A percentile compares a stretch with the other conserved stretches of the same genome.
phyloP scores from a whole-genome alignment of 2,113 vertebrate species.

The Salvelinus sp. region DNA sequence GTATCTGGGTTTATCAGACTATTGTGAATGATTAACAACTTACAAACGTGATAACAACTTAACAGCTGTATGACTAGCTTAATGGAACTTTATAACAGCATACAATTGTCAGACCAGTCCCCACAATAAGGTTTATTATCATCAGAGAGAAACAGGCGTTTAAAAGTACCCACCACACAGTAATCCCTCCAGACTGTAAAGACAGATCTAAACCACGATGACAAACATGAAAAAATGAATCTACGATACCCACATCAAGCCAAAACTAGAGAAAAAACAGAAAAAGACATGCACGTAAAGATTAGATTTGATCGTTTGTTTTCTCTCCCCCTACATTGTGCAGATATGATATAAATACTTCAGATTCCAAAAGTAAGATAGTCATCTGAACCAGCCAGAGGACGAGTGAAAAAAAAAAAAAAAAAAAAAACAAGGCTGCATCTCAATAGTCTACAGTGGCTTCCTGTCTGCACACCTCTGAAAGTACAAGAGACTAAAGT shows the following conservation, averaged over 20 bases:
- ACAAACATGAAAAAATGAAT: not conserved
- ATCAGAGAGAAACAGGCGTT: too few relatives aligned
- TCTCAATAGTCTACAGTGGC: not conserved
- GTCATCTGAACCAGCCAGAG: slow-evolving; percentile 74
- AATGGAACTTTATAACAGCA: too few relatives aligned
- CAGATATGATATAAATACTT: slow-evolving; percentile 55
- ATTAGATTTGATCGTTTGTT: slow-evolving; percentile 9
- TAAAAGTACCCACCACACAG: too few relatives aligned
- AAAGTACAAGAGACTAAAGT: not conserved
- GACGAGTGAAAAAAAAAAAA: slow-evolving; percentile 56
- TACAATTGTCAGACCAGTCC: too few relatives aligned
- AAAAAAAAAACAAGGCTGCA: not conserved
- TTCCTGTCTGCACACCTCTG: not conserved
- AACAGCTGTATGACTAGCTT: too few relatives aligned
- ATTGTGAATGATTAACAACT: too few relatives aligned
- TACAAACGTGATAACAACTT: too few relatives aligned
- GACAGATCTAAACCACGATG: too few relatives aligned
- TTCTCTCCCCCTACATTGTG: too few relatives aligned
- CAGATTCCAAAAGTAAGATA: slow-evolving; percentile 17
- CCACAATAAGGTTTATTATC: too few relatives aligned
- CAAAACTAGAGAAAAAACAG: slow-evolving; percentile 2
- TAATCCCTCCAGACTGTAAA: too few relatives aligned
- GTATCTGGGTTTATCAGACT: too few relatives aligned
- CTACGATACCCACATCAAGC: not conserved
- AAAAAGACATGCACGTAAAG: not conserved